phyloP scores from a whole-genome alignment of 2,797 vertebrate species.

The Fistularia tabacaria region DNA sequence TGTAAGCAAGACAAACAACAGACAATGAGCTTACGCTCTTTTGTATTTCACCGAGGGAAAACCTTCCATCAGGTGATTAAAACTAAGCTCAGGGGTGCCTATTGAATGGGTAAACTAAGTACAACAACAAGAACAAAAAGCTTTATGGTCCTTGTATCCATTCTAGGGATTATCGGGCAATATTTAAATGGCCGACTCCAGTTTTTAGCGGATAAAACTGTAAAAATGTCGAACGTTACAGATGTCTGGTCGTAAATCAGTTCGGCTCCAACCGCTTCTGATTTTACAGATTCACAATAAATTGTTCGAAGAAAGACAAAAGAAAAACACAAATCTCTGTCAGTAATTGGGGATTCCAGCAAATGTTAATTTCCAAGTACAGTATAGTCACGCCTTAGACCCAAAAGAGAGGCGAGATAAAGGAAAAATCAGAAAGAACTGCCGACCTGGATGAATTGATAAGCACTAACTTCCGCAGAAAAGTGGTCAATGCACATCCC shows the following conservation, averaged over 20 bases:
- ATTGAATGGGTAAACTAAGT: slow-evolving; percentile 15
- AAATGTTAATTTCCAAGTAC: no score
- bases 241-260: slow-evolving; percentile 52
- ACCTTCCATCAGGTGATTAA: slow-evolving; percentile 3
- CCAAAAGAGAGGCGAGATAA: no score
- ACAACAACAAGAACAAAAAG: slow-evolving; percentile 22
- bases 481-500: no score
- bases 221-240: slow-evolving; percentile 10
- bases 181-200: slow-evolving; percentile 35
- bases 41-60: slow-evolving; percentile 26
- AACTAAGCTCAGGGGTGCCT: slow-evolving; percentile 4
- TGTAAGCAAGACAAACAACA: slow-evolving; percentile 1
- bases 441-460: no score
- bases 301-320: no score
- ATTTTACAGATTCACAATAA: slow-evolving; percentile 2
- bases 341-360: no score
- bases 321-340: no score
- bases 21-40: slow-evolving; percentile 6
- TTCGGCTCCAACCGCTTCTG: slow-evolving; percentile 40
- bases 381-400: no score
- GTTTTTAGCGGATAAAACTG: slow-evolving; percentile 31
- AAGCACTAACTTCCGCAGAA: no score
- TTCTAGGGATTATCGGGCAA: slow-evolving; percentile 32
- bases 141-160: slow-evolving; percentile 10
- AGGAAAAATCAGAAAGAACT: no score